phyloP scores from a whole-genome alignment of 2,888 invertebrate species.

The Lampropteryx suffumata region DNA sequence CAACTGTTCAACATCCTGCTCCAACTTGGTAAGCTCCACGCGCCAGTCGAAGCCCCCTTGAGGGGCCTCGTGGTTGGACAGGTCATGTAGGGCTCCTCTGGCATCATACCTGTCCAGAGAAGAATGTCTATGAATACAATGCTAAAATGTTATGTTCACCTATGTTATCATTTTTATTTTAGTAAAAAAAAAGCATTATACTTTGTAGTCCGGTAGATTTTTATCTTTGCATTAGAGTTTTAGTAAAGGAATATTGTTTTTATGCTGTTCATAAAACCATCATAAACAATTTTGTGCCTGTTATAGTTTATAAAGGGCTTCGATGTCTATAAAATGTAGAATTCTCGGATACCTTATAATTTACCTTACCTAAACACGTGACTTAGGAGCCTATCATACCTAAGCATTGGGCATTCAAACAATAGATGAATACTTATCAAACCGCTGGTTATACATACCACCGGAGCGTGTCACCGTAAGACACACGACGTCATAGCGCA shows the following conservation, averaged over 20 bases:
- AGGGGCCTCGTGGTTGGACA: constrained; percentile 90
- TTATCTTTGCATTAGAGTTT: too few species aligned
- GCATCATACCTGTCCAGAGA: constrained; percentile 93
- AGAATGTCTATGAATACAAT: constrained; percentile 17
- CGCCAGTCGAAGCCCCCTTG: constrained; percentile 86
- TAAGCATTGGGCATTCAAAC: constrained; percentile 18
- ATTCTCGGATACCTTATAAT: neutral
- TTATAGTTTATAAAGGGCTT: too few species aligned
- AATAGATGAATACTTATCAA: constrained; percentile 50
- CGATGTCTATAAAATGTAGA: neutral
- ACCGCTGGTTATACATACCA: constrained; percentile 80
- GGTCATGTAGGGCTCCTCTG: constrained; percentile 94
- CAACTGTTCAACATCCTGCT: constrained; percentile 92
- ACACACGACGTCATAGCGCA: constrained; percentile 46
- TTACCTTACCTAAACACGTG: neutral
- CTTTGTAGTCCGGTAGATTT: too few species aligned
- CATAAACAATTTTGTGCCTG: too few species aligned
- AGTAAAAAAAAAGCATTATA: constrained; percentile 12
- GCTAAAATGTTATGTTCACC: constrained; percentile 3
- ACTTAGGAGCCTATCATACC: constrained; percentile 4
- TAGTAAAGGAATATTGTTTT: too few species aligned
- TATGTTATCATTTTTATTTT: constrained; percentile 6
- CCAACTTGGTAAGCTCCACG: constrained; percentile 86
- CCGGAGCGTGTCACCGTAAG: constrained; percentile 73
- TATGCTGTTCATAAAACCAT: too few species aligned